These are phyloP conservation scores for Ophthalmolycus amberensis DNA, from an alignment of 2,113 vertebrate species.

Conservation along the genomic window DNA sequence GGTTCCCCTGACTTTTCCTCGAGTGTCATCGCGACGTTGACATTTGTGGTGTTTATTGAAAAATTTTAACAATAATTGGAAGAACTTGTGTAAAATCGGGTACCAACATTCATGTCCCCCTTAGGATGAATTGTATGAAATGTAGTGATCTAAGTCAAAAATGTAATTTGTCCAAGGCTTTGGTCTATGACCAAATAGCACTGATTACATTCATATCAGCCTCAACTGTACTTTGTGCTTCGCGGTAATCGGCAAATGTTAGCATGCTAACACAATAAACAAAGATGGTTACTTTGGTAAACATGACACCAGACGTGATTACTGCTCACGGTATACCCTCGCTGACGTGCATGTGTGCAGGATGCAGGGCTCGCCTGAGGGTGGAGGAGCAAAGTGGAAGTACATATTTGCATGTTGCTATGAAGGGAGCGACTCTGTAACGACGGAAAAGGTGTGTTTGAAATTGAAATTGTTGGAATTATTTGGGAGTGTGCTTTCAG, in stretches of 20 bases:
- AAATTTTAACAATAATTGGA: too few species aligned
- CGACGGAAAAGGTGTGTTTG: background rate
- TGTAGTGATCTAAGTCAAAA: too few species aligned
- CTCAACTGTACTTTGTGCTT: background rate
- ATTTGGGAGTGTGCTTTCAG: background rate
- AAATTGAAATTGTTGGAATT: background rate
- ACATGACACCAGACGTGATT: background rate
- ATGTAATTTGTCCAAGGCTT: background rate
- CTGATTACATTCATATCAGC: background rate
- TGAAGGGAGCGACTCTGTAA: background rate
- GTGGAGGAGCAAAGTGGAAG: background rate
- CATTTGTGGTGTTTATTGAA: too few species aligned
- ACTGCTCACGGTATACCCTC: background rate
- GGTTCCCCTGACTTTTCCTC: background rate
- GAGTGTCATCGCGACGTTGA: too few species aligned
- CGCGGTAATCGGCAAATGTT: too few species aligned
- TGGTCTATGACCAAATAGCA: background rate
- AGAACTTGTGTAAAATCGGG: too few species aligned
- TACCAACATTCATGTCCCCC: too few species aligned
- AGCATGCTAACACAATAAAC: background rate
- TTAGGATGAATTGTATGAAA: too few species aligned
- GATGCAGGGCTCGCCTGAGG: background rate
- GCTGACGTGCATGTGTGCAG: background rate
- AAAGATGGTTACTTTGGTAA: background rate
- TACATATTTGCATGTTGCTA: background rate